Percentiles rank a stretch among this genome's conserved stretches.
These are phyloP conservation scores for Coregonus clupeaformis DNA, from an alignment of 2,113 vertebrate genomes.

Conservation along the genomic window DNA sequence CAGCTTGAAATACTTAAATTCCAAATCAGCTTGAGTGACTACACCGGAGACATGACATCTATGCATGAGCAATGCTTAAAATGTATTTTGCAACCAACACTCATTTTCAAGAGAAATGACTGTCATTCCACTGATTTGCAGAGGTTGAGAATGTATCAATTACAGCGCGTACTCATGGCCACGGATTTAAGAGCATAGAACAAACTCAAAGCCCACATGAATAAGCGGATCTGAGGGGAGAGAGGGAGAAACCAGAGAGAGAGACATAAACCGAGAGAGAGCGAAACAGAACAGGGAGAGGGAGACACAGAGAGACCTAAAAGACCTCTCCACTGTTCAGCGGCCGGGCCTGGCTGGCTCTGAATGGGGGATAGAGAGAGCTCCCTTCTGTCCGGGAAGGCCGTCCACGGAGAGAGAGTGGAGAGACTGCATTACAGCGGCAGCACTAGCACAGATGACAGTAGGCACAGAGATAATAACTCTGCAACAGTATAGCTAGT, in stretches of 20 bases:
- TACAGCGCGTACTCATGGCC: slow-evolving; percentile 34
- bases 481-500: background rate
- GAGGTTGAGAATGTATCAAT: slow-evolving; percentile 54
- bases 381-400: slow-evolving; percentile 31
- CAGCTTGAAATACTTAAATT: background rate
- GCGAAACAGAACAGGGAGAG: background rate
- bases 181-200: slow-evolving; percentile 42
- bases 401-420: slow-evolving; percentile 35
- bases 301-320: background rate
- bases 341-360: slow-evolving; percentile 15
- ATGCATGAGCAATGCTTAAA: background rate
- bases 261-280: background rate
- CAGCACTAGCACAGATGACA: slow-evolving; percentile 7
- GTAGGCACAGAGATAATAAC: background rate
- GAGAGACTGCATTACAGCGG: slow-evolving; percentile 3
- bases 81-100: background rate
- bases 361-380: slow-evolving; percentile 44
- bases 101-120: slow-evolving; percentile 36
- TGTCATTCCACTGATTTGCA: slow-evolving; percentile 47
- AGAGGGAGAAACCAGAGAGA: slow-evolving; percentile 32
- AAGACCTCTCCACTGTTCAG: background rate
- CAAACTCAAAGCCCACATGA: slow-evolving; percentile 57
- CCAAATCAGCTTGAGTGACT: no score
- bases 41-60: background rate
- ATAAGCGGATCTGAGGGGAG: slow-evolving; percentile 44